A percentile compares a stretch with the other conserved stretches of the same genome.
These are phyloP conservation scores for Nothocercus nigrocapillus DNA, from an alignment of 2,113 vertebrate genomes.

Conservation along the genomic window DNA sequence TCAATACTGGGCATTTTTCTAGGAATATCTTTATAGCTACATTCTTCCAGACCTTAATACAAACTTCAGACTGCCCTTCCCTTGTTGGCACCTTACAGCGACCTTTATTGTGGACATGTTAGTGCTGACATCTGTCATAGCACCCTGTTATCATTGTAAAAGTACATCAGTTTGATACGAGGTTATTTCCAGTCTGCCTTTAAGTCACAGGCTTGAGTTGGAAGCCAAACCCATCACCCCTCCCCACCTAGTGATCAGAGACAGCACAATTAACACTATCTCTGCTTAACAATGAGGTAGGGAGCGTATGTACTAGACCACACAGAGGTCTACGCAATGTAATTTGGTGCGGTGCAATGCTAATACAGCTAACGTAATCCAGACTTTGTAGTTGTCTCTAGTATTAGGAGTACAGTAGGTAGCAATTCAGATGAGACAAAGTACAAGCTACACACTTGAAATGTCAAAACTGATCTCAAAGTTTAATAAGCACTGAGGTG, in stretches of 20 bases:
- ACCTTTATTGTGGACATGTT: not conserved
- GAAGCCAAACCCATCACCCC: not conserved
- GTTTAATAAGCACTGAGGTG: not conserved
- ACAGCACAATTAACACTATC: not conserved
- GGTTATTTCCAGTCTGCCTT: conserved; percentile 62
- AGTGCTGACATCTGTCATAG: conserved; percentile 28
- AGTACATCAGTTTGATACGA: conserved; percentile 54
- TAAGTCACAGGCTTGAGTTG: conserved; percentile 26
- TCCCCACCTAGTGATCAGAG: not conserved
- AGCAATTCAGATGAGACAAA: not conserved
- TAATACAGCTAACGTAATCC: not conserved
- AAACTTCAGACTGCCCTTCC: conserved; percentile 10
- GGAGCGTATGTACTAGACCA: not conserved
- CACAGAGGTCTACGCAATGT: rapidly evolving
- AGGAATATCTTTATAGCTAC: not conserved
- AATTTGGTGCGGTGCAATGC: not conserved
- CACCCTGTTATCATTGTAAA: conserved; percentile 35
- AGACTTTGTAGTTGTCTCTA: not conserved
- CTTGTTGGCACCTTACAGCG: conserved; percentile 50
- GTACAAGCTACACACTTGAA: rapidly evolving
- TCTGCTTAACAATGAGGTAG: not conserved
- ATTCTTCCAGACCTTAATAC: not conserved
- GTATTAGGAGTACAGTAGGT: rapidly evolving
- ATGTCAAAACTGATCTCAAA: not conserved
- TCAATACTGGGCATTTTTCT: conserved; percentile 12